Percentiles rank a stretch among this genome's conserved stretches.
Evolutionary conservation across 2,888 invertebrate species (phyloP).

Genomic region (Drosophila falleni): DNA sequence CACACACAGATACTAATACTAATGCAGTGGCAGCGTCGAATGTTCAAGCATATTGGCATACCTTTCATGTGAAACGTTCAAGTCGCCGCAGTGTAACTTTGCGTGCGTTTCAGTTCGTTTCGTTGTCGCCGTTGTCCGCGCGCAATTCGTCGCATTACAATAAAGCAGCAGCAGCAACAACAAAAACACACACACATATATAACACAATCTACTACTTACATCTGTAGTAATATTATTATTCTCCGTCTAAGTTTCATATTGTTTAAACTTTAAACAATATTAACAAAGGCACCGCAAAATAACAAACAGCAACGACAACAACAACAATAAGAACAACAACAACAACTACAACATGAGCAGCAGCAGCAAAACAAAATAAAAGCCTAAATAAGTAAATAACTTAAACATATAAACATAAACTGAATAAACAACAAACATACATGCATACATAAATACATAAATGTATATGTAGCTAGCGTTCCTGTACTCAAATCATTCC

Average conservation of each 20-base stretch:
- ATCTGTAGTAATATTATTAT: constrained; percentile 41
- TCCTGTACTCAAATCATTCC: constrained; percentile 81
- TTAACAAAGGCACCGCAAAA: constrained; percentile 26
- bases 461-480: constrained; percentile 66
- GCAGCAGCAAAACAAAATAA: constrained; percentile 21
- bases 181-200: constrained; percentile 13
- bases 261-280: constrained; percentile 43
- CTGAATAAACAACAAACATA: constrained; percentile 33
- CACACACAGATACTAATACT: constrained; percentile 17
- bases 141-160: constrained; percentile 60
- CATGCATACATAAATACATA: constrained; percentile 24
- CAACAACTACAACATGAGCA: constrained; percentile 37
- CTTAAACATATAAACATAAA: constrained; percentile 41
- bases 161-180: constrained; percentile 35
- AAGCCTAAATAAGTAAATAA: constrained; percentile 44
- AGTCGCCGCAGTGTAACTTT: constrained; percentile 70
- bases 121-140: constrained; percentile 62
- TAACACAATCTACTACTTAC: constrained; percentile 34
- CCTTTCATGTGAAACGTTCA: constrained; percentile 55
- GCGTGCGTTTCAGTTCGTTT: constrained; percentile 72
- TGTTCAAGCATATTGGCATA: constrained; percentile 55
- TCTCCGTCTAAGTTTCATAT: constrained; percentile 51
- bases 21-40: constrained; percentile 15
- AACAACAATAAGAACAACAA: constrained; percentile 17
- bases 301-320: constrained; percentile 23